Percentiles rank a stretch among this genome's conserved stretches.
Evolutionary conservation across 2,797 vertebrate species (phyloP).

Genomic region (Acridotheres tristis): DNA sequence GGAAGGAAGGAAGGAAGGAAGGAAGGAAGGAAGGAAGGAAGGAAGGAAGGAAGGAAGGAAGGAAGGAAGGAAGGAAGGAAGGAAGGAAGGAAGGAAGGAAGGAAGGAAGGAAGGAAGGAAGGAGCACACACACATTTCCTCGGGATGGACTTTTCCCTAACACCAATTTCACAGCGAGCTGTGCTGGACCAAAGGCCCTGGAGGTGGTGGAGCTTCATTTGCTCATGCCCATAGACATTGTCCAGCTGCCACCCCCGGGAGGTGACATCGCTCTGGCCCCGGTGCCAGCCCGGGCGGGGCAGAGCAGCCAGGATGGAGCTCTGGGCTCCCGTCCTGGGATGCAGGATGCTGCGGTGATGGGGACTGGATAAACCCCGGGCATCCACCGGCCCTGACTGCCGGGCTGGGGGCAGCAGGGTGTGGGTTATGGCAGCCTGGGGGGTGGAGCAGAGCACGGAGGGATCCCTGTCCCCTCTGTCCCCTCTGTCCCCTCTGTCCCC

Average conservation of each 20-base stretch:
- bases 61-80: too few relatives aligned
- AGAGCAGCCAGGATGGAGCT: neutral
- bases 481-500: too few relatives aligned
- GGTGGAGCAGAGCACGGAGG: neutral
- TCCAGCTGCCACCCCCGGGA: neutral
- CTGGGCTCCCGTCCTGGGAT: neutral
- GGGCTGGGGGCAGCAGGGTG: accelerated
- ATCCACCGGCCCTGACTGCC: neutral
- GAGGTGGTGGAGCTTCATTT: neutral
- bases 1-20: too few relatives aligned
- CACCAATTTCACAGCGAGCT: neutral
- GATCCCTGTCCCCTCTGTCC: neutral
- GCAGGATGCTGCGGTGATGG: neutral
- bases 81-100: too few relatives aligned
- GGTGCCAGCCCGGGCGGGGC: accelerated
- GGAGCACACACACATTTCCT: neutral
- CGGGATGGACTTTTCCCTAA: neutral
- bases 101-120: too few relatives aligned
- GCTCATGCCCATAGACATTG: accelerated
- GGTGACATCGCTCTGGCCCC: neutral
- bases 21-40: too few relatives aligned
- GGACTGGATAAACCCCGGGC: neutral
- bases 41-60: too few relatives aligned
- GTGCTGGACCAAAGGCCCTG: neutral
- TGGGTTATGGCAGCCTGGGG: accelerated